These are phyloP conservation scores for Nestor notabilis DNA, from an alignment of 2,113 vertebrate genomes.

Conservation along the genomic window DNA sequence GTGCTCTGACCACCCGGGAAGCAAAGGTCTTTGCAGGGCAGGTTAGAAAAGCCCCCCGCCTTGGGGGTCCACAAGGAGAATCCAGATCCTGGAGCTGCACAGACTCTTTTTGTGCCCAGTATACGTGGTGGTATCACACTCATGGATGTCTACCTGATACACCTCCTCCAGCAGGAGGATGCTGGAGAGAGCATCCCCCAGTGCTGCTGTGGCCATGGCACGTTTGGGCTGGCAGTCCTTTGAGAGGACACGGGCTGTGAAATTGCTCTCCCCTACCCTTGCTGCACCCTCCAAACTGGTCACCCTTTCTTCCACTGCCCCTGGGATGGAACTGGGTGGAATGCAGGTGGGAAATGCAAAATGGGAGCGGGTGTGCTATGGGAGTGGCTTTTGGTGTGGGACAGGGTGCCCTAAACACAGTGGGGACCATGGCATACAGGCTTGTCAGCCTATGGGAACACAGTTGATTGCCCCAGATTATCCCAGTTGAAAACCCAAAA, in stretches of 20 bases:
- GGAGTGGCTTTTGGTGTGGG: background rate
- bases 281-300: background rate
- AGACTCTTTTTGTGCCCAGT: fast-evolving
- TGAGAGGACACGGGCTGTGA: background rate
- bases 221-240: fast-evolving
- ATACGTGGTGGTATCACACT: fast-evolving
- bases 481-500: background rate
- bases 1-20: background rate
- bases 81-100: fast-evolving
- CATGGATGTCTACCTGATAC: background rate
- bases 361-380: background rate
- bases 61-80: fast-evolving
- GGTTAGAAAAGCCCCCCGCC: background rate
- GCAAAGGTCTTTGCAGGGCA: background rate
- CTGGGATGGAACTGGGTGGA: fast-evolving
- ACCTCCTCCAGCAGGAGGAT: background rate
- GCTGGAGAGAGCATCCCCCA: background rate
- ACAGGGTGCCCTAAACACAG: background rate
- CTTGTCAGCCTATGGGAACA: background rate
- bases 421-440: background rate
- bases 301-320: background rate
- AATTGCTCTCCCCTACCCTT: background rate
- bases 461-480: background rate
- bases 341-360: background rate
- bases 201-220: fast-evolving